phyloP scores from a whole-genome alignment of 2,113 vertebrate genomes.

The Tychaedon coryphoeus region DNA sequence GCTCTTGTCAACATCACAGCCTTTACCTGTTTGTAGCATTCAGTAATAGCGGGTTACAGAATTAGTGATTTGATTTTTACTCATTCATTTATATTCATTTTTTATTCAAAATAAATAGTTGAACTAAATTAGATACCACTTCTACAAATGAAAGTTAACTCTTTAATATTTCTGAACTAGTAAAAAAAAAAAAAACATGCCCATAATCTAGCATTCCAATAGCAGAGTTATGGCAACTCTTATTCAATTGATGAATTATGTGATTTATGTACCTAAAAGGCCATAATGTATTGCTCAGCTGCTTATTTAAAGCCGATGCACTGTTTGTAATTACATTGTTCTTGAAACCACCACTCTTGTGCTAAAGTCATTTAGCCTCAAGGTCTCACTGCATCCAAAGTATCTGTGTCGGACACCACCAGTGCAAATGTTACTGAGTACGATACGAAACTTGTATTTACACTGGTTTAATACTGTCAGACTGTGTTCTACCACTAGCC shows the following conservation, averaged over 20 bases:
- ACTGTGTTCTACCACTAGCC: not conserved
- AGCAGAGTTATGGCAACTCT: not conserved
- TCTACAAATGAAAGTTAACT: not conserved
- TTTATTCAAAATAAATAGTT: not conserved
- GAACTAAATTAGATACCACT: not conserved
- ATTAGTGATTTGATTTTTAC: not conserved
- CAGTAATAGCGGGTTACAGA: accelerated
- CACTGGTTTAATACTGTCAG: not conserved
- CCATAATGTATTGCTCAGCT: not conserved
- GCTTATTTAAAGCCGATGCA: not conserved
- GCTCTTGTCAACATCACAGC: not conserved
- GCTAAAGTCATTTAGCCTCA: not conserved
- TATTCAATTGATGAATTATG: not conserved
- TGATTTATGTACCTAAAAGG: not conserved
- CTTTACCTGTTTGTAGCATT: not conserved
- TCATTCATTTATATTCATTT: not conserved
- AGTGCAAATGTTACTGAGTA: not conserved
- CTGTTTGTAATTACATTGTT: not conserved
- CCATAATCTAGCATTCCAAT: not conserved
- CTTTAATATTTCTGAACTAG: not conserved
- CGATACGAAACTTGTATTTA: not conserved
- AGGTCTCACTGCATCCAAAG: not conserved
- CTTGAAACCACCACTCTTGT: not conserved
- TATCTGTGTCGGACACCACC: not conserved
- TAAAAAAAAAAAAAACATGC: not conserved